These are phyloP conservation scores for Gadopsis marmoratus DNA, from an alignment of 2,797 vertebrate species.

Conservation along the genomic window DNA sequence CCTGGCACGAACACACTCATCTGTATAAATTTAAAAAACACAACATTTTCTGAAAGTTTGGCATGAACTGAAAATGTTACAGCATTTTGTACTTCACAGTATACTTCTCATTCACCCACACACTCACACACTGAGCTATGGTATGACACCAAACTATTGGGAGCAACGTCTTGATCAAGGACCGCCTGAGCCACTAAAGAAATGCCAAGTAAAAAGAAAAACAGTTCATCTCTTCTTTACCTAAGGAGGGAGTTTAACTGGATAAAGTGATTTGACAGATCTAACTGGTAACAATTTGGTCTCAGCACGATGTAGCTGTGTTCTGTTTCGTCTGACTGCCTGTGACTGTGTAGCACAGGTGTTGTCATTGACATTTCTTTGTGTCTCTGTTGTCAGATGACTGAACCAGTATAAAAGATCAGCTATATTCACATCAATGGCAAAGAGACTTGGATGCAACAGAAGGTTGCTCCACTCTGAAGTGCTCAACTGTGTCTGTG, in stretches of 20 bases:
- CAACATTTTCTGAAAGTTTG: too few species aligned
- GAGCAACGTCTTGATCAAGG: neutral
- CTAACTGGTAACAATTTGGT: neutral
- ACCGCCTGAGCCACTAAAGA: neutral
- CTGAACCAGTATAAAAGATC: neutral
- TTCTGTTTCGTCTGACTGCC: neutral
- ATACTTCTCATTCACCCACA: neutral
- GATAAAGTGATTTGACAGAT: neutral
- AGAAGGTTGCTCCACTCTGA: conserved; percentile 10
- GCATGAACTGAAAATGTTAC: neutral
- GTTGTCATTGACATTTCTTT: conserved; percentile 5
- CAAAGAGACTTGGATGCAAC: neutral
- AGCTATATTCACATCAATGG: neutral
- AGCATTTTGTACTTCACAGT: neutral
- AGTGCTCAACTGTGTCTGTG: neutral
- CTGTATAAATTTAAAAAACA: too few species aligned
- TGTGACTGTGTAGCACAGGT: neutral
- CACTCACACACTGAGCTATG: neutral
- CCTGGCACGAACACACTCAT: too few species aligned
- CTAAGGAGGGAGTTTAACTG: neutral
- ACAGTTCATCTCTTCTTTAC: neutral
- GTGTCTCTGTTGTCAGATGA: neutral
- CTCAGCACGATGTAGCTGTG: neutral
- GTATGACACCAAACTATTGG: neutral
- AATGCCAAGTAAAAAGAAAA: neutral